These are phyloP conservation scores for Manduca sexta DNA, from an alignment of 1,140 invertebrate genomes.

Conservation along the genomic window DNA sequence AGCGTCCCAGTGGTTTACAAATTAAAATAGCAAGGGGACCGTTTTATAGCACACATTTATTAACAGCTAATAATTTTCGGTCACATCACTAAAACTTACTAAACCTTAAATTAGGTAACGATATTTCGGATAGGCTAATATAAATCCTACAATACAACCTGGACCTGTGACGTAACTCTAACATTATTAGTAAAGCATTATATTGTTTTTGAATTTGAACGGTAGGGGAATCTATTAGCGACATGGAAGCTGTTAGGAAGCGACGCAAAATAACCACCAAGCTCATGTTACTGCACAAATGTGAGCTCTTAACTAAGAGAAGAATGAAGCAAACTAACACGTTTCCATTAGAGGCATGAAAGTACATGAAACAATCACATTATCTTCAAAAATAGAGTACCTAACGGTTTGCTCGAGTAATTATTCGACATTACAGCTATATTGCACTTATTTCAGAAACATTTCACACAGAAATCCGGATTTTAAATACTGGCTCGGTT, in stretches of 20 bases:
- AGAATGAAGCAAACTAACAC: not conserved
- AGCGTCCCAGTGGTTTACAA: slow-evolving; percentile 36
- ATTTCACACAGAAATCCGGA: slow-evolving; percentile 65
- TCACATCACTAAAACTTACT: slow-evolving; percentile 51
- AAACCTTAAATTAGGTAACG: slow-evolving; percentile 64
- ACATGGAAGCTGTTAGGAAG: slow-evolving; percentile 58
- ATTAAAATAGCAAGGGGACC: slow-evolving; percentile 49
- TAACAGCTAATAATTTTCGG: slow-evolving; percentile 57
- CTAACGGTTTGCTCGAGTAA: slow-evolving; percentile 34
- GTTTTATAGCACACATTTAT: slow-evolving; percentile 63
- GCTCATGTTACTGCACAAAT: slow-evolving; percentile 19
- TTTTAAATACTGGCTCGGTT: slow-evolving; percentile 71
- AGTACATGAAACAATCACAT: slow-evolving; percentile 6
- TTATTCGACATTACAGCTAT: slow-evolving; percentile 58
- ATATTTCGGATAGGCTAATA: slow-evolving; percentile 50
- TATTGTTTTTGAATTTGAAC: slow-evolving; percentile 30
- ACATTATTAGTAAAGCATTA: slow-evolving; percentile 51
- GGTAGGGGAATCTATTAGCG: slow-evolving; percentile 38
- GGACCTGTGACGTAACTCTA: slow-evolving; percentile 65
- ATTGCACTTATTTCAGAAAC: slow-evolving; percentile 63
- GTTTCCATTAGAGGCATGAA: not conserved
- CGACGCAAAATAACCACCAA: slow-evolving; percentile 46
- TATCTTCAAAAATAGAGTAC: slow-evolving; percentile 1
- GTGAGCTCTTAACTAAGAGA: not conserved
- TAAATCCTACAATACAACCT: slow-evolving; percentile 67